Percentiles rank a stretch among this genome's conserved stretches.
Conservation (phyloP, 2,113 vertebrate genomes). For the Mionectes macconnelli region DNA sequence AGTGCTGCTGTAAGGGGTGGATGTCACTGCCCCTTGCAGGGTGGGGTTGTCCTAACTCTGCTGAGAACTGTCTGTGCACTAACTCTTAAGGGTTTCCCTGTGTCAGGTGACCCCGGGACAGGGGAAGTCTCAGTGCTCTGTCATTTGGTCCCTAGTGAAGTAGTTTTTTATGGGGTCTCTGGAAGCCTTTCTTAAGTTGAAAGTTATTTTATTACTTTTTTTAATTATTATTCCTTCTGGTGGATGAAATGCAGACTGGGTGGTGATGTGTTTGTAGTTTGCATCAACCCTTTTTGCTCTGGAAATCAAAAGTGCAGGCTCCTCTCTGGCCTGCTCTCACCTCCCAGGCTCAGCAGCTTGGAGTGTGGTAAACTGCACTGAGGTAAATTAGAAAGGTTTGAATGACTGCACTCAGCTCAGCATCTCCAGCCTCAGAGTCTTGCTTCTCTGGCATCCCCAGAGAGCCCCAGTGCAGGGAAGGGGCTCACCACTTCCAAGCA, state of each 20-base stretch:
- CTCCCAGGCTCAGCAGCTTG: accelerated
- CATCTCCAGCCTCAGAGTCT: not conserved
- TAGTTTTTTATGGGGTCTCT: not conserved
- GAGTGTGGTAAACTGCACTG: not conserved
- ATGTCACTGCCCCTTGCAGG: not conserved
- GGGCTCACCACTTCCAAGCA: not conserved
- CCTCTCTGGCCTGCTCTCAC: not conserved
- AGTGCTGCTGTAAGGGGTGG: not conserved
- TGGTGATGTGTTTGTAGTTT: not conserved
- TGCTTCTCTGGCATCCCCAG: not conserved
- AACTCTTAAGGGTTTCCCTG: not conserved
- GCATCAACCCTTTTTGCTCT: not conserved
- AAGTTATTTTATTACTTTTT: not conserved
- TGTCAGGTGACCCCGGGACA: not conserved
- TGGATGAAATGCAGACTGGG: not conserved
- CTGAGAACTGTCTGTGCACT: not conserved
- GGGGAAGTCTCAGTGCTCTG: not conserved
- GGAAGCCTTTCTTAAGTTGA: not conserved
- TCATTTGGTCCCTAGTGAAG: not conserved
- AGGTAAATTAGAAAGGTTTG: not conserved
- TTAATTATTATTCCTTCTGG: not conserved
- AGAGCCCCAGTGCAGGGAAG: not conserved
- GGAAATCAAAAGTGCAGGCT: not conserved
- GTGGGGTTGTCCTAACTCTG: not conserved
- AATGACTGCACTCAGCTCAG: not conserved